Base-by-base conservation (phyloP, 2,888 invertebrate genomes). In the Trissolcus brochymenae region DNA sequence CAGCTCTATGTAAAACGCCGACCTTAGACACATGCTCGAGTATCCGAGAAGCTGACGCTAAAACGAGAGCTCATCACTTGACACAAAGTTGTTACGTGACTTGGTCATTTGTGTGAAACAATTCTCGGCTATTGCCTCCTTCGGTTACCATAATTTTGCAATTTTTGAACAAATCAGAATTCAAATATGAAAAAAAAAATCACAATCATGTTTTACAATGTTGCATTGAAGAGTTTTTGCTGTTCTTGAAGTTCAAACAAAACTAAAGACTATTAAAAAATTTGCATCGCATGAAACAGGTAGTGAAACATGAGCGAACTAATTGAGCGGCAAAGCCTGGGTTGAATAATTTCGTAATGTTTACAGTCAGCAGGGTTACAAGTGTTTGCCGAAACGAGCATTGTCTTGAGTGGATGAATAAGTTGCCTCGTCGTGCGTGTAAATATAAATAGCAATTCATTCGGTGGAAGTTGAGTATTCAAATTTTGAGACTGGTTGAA, bases 1-100 rank as follows among this genome's bases (percentile, higher is more conserved):
- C 79, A 79, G 82, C 79, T 65, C 81, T 78, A 71, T 49, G 61
- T 78, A 61, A 67, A 59, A 67, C 62, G 66, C 57, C 57, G 76
- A 75, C 68, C 78, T 73, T 51, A 64, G 76, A 70, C 77, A 77
- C 68, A 77, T 16, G 35, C 61, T 74, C 62, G 60, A 78, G 78
- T 66, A 71, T 67, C 60, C 64, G 54, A 64, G 50, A 68, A 59
- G 40, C n/a, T 9, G 60, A 56, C 57, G 57, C 53, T 55, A 61
- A 54, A 65, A 70, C 50, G 72, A 60, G 35, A 49, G 43, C 49
- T 66, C 53, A 51, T 57, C 55, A 35, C 57, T 74, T 64, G 59
- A 14, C 51, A 14, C 51, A 51, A 55, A 73, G 13, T 49, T 49
- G 64, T 75, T 64, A 64, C 75, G 64, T 75, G 75, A 75, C 75